A percentile compares a stretch with the other conserved stretches of the same genome.
Evolutionary conservation across 2,113 vertebrate genomes (phyloP).

Genomic region (Aythya baeri): DNA sequence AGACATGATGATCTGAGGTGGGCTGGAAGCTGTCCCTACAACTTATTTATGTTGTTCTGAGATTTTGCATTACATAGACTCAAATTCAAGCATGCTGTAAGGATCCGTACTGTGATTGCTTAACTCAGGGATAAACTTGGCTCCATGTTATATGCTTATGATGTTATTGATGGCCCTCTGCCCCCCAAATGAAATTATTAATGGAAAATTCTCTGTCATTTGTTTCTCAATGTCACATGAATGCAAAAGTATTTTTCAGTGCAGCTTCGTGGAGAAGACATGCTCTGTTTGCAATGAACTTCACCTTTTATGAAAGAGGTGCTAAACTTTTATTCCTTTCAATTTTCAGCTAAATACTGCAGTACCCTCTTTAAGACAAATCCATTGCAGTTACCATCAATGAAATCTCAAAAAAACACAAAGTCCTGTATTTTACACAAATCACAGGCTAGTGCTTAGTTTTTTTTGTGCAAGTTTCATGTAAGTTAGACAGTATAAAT

Average conservation of each 20-base stretch:
- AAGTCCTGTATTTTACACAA: neutral
- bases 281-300: neutral
- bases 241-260: constrained; percentile 49
- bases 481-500: neutral
- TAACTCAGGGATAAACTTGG: constrained; percentile 47
- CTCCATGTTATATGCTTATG: constrained; percentile 12
- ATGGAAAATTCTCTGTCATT: constrained; percentile 62
- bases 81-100: neutral
- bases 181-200: constrained; percentile 55
- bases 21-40: neutral
- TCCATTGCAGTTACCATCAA: neutral
- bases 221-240: constrained; percentile 62
- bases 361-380: neutral
- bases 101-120: constrained; percentile 9
- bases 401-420: neutral
- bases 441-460: neutral
- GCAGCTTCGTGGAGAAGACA: constrained; percentile 19
- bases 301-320: constrained; percentile 13
- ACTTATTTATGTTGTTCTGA: neutral
- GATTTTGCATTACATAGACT: constrained; percentile 2
- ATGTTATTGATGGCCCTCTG: constrained; percentile 44
- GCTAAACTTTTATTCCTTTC: neutral
- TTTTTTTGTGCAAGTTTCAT: neutral
- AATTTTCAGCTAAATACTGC: neutral
- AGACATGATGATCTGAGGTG: neutral